These are phyloP conservation scores for Henicopernis longicauda DNA, from an alignment of 2,113 vertebrate species.

Conservation along the genomic window DNA sequence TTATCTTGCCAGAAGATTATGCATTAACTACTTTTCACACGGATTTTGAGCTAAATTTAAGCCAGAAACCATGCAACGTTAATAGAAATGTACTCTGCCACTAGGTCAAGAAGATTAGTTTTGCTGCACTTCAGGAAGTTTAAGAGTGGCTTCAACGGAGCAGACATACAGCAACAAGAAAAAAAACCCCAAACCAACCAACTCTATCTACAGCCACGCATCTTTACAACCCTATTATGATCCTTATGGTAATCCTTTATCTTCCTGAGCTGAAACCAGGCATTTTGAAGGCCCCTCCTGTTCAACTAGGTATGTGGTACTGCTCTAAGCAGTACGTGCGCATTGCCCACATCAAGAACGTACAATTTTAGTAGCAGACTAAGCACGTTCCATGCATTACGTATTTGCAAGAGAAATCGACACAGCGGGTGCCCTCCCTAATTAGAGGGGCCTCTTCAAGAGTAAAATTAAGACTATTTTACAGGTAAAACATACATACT, in stretches of 20 bases:
- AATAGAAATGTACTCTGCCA: not conserved
- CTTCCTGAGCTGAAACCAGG: not conserved
- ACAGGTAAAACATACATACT: not conserved
- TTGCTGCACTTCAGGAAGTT: not conserved
- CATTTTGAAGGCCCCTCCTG: not conserved
- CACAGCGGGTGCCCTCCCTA: not conserved
- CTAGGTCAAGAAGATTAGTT: not conserved
- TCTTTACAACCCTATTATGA: not conserved
- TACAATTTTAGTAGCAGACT: not conserved
- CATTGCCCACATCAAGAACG: fast-evolving
- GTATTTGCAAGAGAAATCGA: not conserved
- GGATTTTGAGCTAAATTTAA: not conserved
- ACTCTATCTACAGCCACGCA: not conserved
- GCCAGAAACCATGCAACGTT: not conserved
- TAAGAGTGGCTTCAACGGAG: not conserved
- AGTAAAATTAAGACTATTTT: not conserved
- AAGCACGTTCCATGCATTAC: fast-evolving
- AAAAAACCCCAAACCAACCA: not conserved
- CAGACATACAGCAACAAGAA: not conserved
- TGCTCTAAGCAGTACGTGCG: fast-evolving
- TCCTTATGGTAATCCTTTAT: fast-evolving
- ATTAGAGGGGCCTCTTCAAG: not conserved
- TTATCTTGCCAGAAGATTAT: not conserved
- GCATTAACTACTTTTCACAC: not conserved
- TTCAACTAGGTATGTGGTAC: not conserved